Evolutionary conservation across 2,113 vertebrate species (phyloP), one percentile per base, ranked within the genome.

Genomic region (Hassar affinis): DNA sequence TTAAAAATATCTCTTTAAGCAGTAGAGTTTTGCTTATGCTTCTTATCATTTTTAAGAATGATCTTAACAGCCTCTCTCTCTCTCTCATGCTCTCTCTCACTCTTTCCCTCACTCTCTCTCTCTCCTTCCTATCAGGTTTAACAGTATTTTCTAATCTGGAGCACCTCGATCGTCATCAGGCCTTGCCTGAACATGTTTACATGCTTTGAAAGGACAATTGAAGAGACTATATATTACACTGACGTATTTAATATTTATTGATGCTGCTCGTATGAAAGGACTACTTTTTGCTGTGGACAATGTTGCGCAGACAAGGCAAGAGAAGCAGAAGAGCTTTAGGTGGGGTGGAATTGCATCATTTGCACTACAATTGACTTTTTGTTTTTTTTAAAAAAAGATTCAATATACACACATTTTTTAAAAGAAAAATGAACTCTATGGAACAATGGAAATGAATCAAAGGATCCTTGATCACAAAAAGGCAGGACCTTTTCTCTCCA

Each of bases 241-340:
- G 83, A 89, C 82, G 74, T 85, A 81, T 94, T 93, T 94, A 92
- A 89, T 93, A 93, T 94, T 94, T 94, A 94, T 94, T 93, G 81
- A 90, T 89, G 91, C 91, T 93, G 92, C 92, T 94, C 90, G 87
- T 54, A 80, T 79, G 22, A 88, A 79, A 86, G 25, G 78, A 86
- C 75, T 87, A 80, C 78, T 81, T 86, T 79, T 85, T 52, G 42
- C 88, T 79, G 80, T 56, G 82, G 86, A 89, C 74, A 82, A 86
- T 86, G 77, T 18, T 59, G 78, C 33, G 81, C 81, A 85, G 84
- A 86, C 74, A 90, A 83, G 79, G 84, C 49, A 85, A 83, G 72
- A 79, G 66, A 86, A 79, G 78, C 84, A 83, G 62, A 84, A 33
- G 33, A 81, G 75, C 81, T 85, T 78, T 56, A 84, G 82, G 85